Conservation (phyloP, 2,113 vertebrate species). For the Cyprinodon tularosa region DNA sequence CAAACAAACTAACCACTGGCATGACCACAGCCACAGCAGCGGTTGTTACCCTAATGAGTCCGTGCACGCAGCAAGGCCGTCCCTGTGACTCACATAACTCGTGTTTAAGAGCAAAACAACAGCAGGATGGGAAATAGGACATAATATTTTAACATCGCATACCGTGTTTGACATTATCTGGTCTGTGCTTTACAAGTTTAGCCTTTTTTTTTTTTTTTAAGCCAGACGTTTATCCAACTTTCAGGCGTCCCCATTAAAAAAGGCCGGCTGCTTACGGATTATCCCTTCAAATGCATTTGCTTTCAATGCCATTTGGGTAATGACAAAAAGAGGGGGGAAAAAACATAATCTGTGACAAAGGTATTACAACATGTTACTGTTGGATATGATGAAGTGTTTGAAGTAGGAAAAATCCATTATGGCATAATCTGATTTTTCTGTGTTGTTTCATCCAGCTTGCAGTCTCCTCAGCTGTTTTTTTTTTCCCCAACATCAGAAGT, state of each 20-base stretch:
- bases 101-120: conserved; percentile 51
- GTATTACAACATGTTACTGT: conserved; percentile 46
- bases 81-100: conserved; percentile 52
- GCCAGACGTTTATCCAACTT: conserved; percentile 60
- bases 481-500: conserved; percentile 1
- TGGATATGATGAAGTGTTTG: conserved; percentile 17
- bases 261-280: conserved; percentile 65
- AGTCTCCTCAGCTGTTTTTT: conserved; percentile 26
- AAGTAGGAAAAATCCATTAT: conserved; percentile 7
- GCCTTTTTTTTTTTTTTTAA: conserved; percentile 40
- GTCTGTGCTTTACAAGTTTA: conserved; percentile 31
- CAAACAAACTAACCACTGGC: conserved; percentile 52
- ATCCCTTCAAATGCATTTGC: conserved; percentile 66
- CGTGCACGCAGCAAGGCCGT: conserved; percentile 39
- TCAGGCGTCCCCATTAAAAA: conserved; percentile 49
- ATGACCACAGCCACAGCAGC: conserved; percentile 40
- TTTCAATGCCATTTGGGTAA: conserved; percentile 61
- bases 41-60: conserved; percentile 47
- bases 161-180: conserved; percentile 53
- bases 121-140: conserved; percentile 49
- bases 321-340: conserved; percentile 43
- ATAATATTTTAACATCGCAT: conserved; percentile 34
- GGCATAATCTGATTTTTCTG: conserved; percentile 27
- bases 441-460: conserved; percentile 15
- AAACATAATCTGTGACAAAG: conserved; percentile 43